Conservation (phyloP, 2,113 vertebrate species). For the Brachionichthys hirsutus region DNA sequence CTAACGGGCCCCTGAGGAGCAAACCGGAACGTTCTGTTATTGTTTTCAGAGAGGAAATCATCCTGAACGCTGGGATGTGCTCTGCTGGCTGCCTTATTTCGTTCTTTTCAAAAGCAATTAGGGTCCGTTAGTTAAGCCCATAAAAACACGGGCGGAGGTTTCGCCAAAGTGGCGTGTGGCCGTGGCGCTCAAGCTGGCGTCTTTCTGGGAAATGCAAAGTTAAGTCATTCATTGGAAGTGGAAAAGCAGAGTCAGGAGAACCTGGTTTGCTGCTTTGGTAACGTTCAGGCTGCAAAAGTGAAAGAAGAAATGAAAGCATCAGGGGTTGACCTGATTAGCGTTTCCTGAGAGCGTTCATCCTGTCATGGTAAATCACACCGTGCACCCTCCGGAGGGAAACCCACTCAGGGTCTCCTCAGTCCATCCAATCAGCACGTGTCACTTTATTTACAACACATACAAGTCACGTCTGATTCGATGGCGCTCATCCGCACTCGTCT, state of each 20-base stretch:
- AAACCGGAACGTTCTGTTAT: conserved; percentile 63
- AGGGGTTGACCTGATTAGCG: conserved; percentile 24
- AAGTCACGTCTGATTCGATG: too few species aligned
- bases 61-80: conserved; percentile 65
- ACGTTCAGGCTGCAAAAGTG: conserved; percentile 43
- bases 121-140: conserved; percentile 59
- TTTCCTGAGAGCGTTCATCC: conserved; percentile 36
- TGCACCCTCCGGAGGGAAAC: neutral
- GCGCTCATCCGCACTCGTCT: too few species aligned
- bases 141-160: conserved; percentile 42
- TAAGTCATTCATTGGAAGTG: conserved; percentile 63
- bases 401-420: neutral
- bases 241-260: conserved; percentile 49
- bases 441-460: too few species aligned
- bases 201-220: conserved; percentile 61
- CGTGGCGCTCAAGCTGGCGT: conserved; percentile 45
- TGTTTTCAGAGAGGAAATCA: conserved; percentile 70
- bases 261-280: conserved; percentile 50
- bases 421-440: too few species aligned
- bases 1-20: conserved; percentile 47
- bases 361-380: conserved; percentile 14
- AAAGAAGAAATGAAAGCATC: conserved; percentile 44
- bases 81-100: conserved; percentile 55
- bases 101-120: conserved; percentile 70
- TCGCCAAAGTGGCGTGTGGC: conserved; percentile 9